Conservation (phyloP, 2,113 vertebrate species). For the Colossoma macropomum region DNA sequence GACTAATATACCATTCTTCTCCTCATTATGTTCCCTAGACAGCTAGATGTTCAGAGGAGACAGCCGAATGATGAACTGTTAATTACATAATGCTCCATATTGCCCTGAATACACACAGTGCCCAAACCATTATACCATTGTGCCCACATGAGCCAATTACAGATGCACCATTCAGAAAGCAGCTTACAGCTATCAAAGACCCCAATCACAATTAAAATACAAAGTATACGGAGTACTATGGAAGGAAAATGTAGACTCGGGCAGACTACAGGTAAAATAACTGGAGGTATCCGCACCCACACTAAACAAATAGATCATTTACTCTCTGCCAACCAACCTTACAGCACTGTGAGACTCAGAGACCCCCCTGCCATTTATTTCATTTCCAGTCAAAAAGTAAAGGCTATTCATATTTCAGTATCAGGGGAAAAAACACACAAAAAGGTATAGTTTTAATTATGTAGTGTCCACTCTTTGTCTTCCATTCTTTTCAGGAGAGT, state of each 20-base stretch:
- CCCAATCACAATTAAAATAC: constrained; percentile 8
- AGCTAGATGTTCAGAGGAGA: constrained; percentile 11
- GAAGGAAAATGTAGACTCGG: neutral
- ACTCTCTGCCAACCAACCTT: too few relatives aligned
- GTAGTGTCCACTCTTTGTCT: too few relatives aligned
- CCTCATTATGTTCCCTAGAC: constrained; percentile 24
- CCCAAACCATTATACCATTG: constrained; percentile 38
- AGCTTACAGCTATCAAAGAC: neutral
- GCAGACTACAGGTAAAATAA: neutral
- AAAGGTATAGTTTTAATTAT: too few relatives aligned
- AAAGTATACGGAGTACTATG: neutral
- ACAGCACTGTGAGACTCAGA: neutral
- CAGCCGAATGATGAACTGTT: constrained; percentile 20
- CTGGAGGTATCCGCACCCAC: neutral
- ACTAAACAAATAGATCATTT: neutral
- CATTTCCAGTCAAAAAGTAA: too few relatives aligned
- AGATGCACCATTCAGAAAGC: neutral
- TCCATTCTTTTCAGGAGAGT: too few relatives aligned
- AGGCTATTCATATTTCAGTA: too few relatives aligned
- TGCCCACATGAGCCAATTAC: constrained; percentile 37
- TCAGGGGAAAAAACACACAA: too few relatives aligned
- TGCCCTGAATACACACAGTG: constrained; percentile 39
- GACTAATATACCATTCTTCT: constrained; percentile 38
- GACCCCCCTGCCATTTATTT: too few relatives aligned
- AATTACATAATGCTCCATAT: constrained; percentile 35